A percentile compares a stretch with the other conserved stretches of the same genome.
Evolutionary conservation across 2,888 invertebrate species (phyloP).

Genomic region (Drosophila longiperda): DNA sequence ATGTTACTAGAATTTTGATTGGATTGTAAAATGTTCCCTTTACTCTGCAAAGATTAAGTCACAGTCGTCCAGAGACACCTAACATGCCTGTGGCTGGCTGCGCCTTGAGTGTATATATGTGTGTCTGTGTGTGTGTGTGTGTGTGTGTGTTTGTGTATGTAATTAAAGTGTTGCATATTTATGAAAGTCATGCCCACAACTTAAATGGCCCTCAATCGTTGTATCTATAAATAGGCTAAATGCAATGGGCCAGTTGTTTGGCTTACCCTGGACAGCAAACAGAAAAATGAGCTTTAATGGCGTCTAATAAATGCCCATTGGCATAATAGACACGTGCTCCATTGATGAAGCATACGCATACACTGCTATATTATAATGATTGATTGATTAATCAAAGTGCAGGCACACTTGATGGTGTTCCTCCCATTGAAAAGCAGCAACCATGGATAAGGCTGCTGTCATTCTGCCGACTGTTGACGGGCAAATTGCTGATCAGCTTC

Average conservation of each 20-base stretch:
- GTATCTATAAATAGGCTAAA: slow-evolving; percentile 51
- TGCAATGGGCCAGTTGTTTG: slow-evolving; percentile 3
- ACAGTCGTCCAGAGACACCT: slow-evolving; percentile 9
- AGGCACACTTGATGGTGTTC: slow-evolving; percentile 7
- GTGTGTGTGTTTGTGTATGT: slow-evolving; percentile 17
- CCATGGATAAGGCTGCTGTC: slow-evolving; percentile 10
- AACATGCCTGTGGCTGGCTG: slow-evolving; percentile 5
- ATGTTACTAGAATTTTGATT: not conserved
- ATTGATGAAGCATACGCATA: slow-evolving; percentile 29
- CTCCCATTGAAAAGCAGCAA: slow-evolving; percentile 42
- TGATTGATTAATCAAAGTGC: slow-evolving; percentile 61
- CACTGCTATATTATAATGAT: slow-evolving; percentile 31
- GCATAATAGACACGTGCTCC: slow-evolving; percentile 72
- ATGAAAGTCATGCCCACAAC: slow-evolving; percentile 66
- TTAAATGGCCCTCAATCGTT: slow-evolving; percentile 47
- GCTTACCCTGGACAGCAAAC: slow-evolving; percentile 3
- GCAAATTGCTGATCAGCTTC: slow-evolving; percentile 47
- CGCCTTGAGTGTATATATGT: slow-evolving; percentile 28
- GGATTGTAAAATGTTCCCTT: not conserved
- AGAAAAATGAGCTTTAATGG: slow-evolving; percentile 43
- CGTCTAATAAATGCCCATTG: slow-evolving; percentile 69
- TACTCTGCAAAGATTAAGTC: not conserved
- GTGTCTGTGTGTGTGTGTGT: too few relatives aligned
- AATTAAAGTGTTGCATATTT: slow-evolving; percentile 76
- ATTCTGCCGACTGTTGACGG: slow-evolving; percentile 55